Conservation (phyloP, 2,797 vertebrate genomes). For the Vipera latastei region DNA sequence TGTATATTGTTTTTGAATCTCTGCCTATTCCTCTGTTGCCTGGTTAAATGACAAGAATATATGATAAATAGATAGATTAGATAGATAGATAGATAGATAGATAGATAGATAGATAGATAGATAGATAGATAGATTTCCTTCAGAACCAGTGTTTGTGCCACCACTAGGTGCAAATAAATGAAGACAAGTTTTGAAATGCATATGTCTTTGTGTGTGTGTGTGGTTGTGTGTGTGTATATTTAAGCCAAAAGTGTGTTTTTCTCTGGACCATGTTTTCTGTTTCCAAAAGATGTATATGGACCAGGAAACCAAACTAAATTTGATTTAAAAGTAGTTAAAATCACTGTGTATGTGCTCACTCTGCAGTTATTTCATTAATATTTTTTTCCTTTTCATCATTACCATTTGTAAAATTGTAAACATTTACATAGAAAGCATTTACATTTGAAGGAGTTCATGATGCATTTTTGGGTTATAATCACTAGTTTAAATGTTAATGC, state of each 20-base stretch:
- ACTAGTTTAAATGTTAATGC: not conserved
- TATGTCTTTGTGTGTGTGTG: not conserved
- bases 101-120: not conserved
- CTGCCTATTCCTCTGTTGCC: not conserved
- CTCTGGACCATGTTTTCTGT: not conserved
- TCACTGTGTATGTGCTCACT: not conserved
- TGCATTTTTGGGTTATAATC: not conserved
- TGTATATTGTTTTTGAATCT: not conserved
- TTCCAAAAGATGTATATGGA: not conserved
- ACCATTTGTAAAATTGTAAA: not conserved
- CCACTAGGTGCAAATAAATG: not conserved
- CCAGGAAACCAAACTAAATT: not conserved
- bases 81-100: not conserved
- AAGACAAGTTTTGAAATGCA: not conserved
- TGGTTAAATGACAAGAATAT: not conserved
- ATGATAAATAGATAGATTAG: not conserved
- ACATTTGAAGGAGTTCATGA: not conserved
- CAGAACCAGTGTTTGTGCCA: not conserved
- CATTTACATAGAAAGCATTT: not conserved
- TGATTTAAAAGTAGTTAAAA: not conserved
- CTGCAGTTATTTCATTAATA: not conserved
- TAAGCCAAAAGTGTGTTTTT: not conserved
- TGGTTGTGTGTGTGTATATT: not conserved
- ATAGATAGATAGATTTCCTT: not conserved
- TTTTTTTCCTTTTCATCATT: not conserved